Evolutionary conservation across 2,797 vertebrate species (phyloP).

Genomic region (Microhierax caerulescens): DNA sequence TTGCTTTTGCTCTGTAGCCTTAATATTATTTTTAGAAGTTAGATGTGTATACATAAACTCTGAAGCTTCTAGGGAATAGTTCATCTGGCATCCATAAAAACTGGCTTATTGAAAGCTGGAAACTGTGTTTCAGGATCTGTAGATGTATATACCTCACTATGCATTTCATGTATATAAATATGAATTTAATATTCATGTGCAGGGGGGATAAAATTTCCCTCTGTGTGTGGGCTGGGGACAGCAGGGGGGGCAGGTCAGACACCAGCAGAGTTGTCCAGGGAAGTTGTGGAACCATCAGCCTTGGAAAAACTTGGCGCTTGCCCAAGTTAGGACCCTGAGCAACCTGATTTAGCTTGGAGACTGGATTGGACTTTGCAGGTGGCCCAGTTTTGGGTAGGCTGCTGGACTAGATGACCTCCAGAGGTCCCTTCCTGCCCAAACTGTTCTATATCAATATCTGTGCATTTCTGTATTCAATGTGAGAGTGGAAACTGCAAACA

Average conservation of each 20-base stretch:
- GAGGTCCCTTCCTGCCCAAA: background rate
- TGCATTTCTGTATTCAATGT: background rate
- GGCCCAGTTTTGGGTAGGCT: background rate
- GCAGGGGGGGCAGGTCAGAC: fast-evolving
- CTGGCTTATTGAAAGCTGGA: background rate
- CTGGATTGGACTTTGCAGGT: background rate
- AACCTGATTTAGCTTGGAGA: background rate
- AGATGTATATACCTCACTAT: background rate
- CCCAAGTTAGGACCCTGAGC: background rate
- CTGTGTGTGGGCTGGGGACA: background rate
- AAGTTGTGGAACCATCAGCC: background rate
- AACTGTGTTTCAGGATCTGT: background rate
- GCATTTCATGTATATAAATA: background rate
- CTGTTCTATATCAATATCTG: background rate
- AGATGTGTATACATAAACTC: background rate
- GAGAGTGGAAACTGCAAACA: background rate
- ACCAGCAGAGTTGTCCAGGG: background rate
- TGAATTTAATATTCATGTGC: background rate
- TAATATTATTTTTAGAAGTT: background rate
- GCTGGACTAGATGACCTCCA: background rate
- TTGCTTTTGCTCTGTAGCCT: background rate
- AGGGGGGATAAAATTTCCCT: background rate
- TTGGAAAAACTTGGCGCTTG: background rate
- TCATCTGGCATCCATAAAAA: background rate
- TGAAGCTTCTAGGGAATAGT: background rate